Percentiles rank a stretch among this genome's conserved stretches.
Evolutionary conservation across 2,797 vertebrate genomes (phyloP).

Genomic region (Channallabes apus): DNA sequence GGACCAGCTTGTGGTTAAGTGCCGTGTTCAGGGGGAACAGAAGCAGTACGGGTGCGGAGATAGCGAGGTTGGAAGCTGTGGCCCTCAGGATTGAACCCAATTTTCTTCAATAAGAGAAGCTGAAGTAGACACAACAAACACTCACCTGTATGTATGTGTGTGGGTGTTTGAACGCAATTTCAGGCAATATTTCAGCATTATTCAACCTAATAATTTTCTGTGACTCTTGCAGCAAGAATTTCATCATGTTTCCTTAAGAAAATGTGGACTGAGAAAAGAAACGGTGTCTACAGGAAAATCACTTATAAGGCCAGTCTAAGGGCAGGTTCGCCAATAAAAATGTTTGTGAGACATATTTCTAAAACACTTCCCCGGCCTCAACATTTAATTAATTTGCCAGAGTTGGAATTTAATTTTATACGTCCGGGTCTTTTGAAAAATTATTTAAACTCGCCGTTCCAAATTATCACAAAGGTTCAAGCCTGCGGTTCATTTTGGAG

Average conservation of each 20-base stretch:
- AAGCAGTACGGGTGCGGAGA: not conserved
- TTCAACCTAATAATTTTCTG: not conserved
- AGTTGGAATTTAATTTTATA: not conserved
- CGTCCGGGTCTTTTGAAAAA: not conserved
- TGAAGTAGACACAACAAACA: not conserved
- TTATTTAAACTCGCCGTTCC: not conserved
- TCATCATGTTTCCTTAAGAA: not conserved
- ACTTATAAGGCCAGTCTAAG: not conserved
- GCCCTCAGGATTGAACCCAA: not conserved
- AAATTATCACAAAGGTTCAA: not conserved
- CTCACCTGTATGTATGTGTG: not conserved
- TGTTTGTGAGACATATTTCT: not conserved
- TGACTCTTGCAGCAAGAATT: not conserved
- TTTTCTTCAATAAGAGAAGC: not conserved
- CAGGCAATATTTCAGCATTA: not conserved
- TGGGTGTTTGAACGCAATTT: not conserved
- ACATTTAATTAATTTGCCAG: not conserved
- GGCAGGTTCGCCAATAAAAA: not conserved
- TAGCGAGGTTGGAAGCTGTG: not conserved
- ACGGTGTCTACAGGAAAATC: not conserved
- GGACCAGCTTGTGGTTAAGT: slow-evolving; percentile 14
- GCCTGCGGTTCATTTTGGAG: not conserved
- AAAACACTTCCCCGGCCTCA: not conserved
- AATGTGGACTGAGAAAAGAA: not conserved
- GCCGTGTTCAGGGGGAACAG: slow-evolving; percentile 13